phyloP scores from a whole-genome alignment of 2,113 vertebrate genomes.

The Heterocephalus glaber region DNA sequence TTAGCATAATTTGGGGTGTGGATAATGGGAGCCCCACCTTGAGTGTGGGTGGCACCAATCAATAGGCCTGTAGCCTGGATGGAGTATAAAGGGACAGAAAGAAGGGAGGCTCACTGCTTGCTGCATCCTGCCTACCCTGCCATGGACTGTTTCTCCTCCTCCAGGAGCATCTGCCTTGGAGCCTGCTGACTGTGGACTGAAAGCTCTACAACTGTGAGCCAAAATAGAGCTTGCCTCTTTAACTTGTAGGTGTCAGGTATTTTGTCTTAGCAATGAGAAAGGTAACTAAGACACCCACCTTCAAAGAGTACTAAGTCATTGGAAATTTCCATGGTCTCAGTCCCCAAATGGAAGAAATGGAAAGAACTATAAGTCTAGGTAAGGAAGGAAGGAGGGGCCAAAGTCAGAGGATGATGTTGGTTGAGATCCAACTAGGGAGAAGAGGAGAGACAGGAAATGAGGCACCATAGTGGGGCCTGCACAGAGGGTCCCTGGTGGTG shows the following conservation, averaged over 20 bases:
- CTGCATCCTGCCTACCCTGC: not conserved
- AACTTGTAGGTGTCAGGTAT: not conserved
- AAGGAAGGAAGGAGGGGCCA: not conserved
- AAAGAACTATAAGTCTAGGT: not conserved
- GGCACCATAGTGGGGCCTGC: fast-evolving
- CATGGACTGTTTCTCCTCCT: not conserved
- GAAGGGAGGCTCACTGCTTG: not conserved
- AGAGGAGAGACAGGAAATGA: not conserved
- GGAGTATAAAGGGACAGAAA: not conserved
- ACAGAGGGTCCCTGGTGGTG: not conserved
- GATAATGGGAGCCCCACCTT: not conserved
- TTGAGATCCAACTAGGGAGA: not conserved
- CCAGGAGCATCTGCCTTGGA: not conserved
- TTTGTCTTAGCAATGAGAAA: not conserved
- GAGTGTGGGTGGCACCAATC: not conserved
- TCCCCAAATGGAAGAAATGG: not conserved
- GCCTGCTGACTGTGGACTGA: not conserved
- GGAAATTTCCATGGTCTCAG: not conserved
- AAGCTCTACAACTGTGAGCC: not conserved
- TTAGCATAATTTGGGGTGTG: not conserved
- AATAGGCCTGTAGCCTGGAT: not conserved
- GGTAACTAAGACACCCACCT: not conserved
- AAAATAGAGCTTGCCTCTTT: not conserved
- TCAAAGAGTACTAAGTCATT: not conserved
- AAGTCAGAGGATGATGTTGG: too few relatives aligned